Evolutionary conservation across 2,113 vertebrate species (phyloP).

Genomic region (Bos taurus): ARS-UCD2.0 NC_037335.1:104701001-104701500

Average conservation of each 20-base stretch:
- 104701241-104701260: not conserved
- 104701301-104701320: not conserved
- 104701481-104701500: not conserved
- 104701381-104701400: not conserved
- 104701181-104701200: not conserved
- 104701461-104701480: not conserved
- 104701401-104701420: not conserved
- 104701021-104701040: slow-evolving; percentile 40
- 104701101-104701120: not conserved
- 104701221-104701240: not conserved
- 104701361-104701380: not conserved
- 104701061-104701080: slow-evolving; percentile 48
- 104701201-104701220: not conserved
- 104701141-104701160: slow-evolving; percentile 60
- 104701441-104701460: not conserved
- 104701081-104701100: slow-evolving; percentile 32
- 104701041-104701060: slow-evolving; percentile 42
- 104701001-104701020: slow-evolving; percentile 63
- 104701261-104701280: not conserved
- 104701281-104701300: not conserved
- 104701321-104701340: not conserved
- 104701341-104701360: not conserved
- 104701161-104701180: slow-evolving; percentile 30
- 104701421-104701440: not conserved
- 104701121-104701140: slow-evolving; percentile 50